Evolutionary conservation across 2,888 invertebrate species (phyloP).

Genomic region (Philereme vetulata): DNA sequence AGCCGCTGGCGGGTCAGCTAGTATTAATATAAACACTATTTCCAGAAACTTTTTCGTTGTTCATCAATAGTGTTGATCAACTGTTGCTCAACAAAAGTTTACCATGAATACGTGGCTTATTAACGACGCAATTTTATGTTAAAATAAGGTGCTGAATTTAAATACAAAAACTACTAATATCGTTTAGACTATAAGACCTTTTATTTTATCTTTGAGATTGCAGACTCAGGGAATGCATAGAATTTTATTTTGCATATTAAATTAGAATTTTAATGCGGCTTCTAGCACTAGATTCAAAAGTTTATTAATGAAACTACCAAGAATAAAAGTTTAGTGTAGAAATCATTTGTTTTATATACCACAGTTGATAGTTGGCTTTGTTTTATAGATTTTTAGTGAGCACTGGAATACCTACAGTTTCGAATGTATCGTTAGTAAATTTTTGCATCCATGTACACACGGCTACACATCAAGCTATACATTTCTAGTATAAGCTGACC

Average conservation of each 20-base stretch:
- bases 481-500: no score
- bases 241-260: conserved; percentile 14
- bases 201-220: conserved; percentile 19
- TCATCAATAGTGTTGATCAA: no score
- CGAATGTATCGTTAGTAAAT: neutral
- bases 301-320: conserved; percentile 30
- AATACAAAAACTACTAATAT: neutral
- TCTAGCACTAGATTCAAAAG: conserved; percentile 24
- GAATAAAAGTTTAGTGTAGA: neutral
- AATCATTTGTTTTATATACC: conserved; percentile 1
- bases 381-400: conserved; percentile 1
- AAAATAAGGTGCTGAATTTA: no score
- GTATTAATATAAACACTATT: no score
- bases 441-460: conserved; percentile 6
- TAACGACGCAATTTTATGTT: no score
- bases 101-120: no score
- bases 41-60: no score
- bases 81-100: no score
- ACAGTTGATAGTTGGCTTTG: neutral
- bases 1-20: no score
- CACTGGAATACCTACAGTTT: neutral
- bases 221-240: conserved; percentile 12
- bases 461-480: no score
- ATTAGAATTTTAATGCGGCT: conserved; percentile 21
- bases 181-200: conserved; percentile 6